Conservation (phyloP, 1,140 invertebrate genomes). For the Bombus breviceps region DNA sequence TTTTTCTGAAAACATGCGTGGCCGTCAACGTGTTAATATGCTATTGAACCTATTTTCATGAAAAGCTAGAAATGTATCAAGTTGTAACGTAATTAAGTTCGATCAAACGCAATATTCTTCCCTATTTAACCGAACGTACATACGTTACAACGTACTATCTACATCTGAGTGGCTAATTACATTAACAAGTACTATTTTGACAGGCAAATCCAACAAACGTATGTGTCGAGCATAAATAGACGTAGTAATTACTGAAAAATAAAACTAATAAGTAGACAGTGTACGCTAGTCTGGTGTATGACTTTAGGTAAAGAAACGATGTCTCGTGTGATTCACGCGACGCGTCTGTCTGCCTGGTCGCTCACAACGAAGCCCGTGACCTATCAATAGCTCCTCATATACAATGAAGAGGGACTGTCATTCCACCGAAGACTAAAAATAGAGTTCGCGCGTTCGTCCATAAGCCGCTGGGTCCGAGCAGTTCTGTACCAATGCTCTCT, state of each 20-base stretch:
- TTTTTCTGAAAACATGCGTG: too few species aligned
- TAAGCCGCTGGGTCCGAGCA: constrained; percentile 44
- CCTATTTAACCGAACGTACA: neutral
- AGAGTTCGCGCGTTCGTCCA: constrained; percentile 61
- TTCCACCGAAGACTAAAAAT: constrained; percentile 77
- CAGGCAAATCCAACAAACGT: neutral
- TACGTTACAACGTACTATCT: neutral
- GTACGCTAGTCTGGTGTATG: neutral
- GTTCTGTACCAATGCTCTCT: constrained; percentile 9
- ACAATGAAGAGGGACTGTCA: constrained; percentile 77
- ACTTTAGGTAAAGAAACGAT: constrained; percentile 41
- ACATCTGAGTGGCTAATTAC: neutral
- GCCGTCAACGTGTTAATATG: too few species aligned
- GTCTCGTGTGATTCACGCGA: constrained; percentile 70
- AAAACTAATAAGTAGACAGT: neutral
- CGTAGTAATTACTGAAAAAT: neutral
- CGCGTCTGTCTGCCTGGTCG: constrained; percentile 62
- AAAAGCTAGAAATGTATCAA: too few species aligned
- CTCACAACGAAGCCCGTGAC: constrained; percentile 65
- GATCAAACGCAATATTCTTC: too few species aligned
- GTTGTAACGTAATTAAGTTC: too few species aligned
- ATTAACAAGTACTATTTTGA: neutral
- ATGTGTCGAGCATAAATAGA: neutral
- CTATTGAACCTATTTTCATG: neutral
- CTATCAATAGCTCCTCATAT: constrained; percentile 79